phyloP scores from a whole-genome alignment of 2,888 invertebrate genomes.

The Heliconius hortense region DNA sequence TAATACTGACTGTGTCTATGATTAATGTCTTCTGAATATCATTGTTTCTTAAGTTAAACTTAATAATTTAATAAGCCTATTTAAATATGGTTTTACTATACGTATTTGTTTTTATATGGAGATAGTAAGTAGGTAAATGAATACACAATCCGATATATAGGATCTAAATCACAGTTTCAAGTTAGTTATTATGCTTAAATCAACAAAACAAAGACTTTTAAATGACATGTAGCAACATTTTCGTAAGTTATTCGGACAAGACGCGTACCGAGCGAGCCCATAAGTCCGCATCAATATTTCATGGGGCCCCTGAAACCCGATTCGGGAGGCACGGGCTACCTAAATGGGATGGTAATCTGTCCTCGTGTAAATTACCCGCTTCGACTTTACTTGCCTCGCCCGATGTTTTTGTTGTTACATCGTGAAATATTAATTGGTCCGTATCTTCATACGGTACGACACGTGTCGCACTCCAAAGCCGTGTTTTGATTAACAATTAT shows the following conservation, averaged over 20 bases:
- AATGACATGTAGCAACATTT: slow-evolving; percentile 19
- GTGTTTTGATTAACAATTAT: slow-evolving; percentile 22
- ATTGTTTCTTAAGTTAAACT: background rate
- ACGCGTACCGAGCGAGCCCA: slow-evolving; percentile 33
- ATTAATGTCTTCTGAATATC: background rate
- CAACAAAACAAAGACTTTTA: background rate
- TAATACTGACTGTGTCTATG: background rate
- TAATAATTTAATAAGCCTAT: no score
- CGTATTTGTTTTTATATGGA: background rate
- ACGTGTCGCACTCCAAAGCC: slow-evolving; percentile 15
- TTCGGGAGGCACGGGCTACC: slow-evolving; percentile 50
- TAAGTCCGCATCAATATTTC: slow-evolving; percentile 61
- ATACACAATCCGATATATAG: background rate
- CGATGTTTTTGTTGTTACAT: slow-evolving; percentile 36
- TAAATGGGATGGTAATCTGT: slow-evolving; percentile 53
- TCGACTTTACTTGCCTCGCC: slow-evolving; percentile 30
- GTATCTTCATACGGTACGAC: slow-evolving; percentile 27
- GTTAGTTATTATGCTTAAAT: background rate
- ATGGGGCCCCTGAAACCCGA: slow-evolving; percentile 57
- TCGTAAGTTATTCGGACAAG: slow-evolving; percentile 19
- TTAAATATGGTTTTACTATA: background rate
- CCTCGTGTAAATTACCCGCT: slow-evolving; percentile 45
- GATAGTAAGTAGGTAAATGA: background rate
- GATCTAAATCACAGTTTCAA: background rate
- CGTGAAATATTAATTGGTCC: slow-evolving; percentile 38